Evolutionary conservation across 2,113 vertebrate genomes (phyloP).

Genomic region (Nicator chloris): DNA sequence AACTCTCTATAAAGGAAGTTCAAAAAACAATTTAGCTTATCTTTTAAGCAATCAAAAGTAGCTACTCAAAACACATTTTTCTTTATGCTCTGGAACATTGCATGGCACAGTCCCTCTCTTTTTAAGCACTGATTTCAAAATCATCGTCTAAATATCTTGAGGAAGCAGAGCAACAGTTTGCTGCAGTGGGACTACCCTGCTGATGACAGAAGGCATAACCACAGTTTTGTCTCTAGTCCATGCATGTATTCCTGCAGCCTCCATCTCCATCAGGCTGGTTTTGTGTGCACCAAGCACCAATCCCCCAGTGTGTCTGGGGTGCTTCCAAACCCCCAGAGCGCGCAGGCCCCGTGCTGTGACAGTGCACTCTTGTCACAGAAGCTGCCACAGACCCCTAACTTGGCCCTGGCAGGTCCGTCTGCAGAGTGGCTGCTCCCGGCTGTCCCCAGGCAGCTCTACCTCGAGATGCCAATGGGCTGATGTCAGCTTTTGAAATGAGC

Average conservation of each 20-base stretch:
- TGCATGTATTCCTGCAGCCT: background rate
- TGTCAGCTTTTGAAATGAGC: constrained; percentile 91
- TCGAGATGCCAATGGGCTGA: constrained; percentile 86
- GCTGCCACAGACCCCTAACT: constrained; percentile 31
- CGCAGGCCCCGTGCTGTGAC: constrained; percentile 27
- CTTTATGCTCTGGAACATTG: background rate
- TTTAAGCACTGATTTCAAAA: background rate
- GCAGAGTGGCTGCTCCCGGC: constrained; percentile 4
- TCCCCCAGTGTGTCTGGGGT: background rate
- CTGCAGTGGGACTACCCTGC: background rate
- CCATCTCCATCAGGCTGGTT: background rate
- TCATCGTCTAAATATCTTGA: background rate
- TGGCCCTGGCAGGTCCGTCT: background rate
- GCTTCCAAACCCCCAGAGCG: background rate
- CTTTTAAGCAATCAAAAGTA: background rate
- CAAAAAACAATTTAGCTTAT: background rate
- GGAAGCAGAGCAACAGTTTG: background rate
- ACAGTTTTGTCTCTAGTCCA: rapidly evolving
- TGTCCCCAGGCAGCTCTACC: constrained; percentile 72
- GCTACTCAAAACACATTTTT: background rate
- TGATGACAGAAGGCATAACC: rapidly evolving
- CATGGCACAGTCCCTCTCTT: background rate
- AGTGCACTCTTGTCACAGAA: constrained; percentile 49
- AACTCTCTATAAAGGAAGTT: background rate
- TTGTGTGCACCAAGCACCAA: background rate